Evolutionary conservation across 2,888 invertebrate species (phyloP).

Genomic region (Mythimna loreyi): DNA sequence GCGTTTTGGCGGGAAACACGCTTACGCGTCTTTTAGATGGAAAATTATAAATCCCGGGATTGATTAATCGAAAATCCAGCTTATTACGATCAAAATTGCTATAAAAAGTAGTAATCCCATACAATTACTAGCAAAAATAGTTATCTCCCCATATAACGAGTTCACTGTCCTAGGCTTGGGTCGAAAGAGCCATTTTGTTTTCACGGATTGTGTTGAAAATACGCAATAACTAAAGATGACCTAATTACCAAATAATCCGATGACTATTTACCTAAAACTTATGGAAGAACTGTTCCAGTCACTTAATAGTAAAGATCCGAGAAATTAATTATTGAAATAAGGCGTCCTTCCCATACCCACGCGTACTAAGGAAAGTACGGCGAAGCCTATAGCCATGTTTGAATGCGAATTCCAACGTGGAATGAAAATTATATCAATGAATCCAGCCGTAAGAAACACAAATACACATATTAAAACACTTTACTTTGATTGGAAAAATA

Average conservation of each 20-base stretch:
- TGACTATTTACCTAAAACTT: conserved; percentile 84
- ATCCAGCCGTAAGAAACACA: conserved; percentile 76
- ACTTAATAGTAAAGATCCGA: conserved; percentile 87
- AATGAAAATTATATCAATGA: conserved; percentile 81
- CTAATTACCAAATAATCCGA: conserved; percentile 86
- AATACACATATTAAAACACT: conserved; percentile 80
- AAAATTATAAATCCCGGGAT: conserved; percentile 49
- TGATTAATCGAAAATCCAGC: conserved; percentile 53
- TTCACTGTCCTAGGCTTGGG: conserved; percentile 90
- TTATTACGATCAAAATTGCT: conserved; percentile 57
- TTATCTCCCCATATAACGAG: conserved; percentile 88
- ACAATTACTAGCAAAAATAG: conserved; percentile 75
- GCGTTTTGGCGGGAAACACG: conserved; percentile 90
- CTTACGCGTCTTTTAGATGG: conserved; percentile 66
- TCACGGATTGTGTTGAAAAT: conserved; percentile 89
- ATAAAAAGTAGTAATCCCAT: conserved; percentile 62
- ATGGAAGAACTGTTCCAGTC: conserved; percentile 88
- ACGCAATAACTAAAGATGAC: conserved; percentile 88
- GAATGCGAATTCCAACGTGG: conserved; percentile 90
- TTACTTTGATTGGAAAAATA: conserved; percentile 81
- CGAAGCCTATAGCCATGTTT: conserved; percentile 90
- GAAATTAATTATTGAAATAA: conserved; percentile 90
- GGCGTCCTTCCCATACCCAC: conserved; percentile 89
- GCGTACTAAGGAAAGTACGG: conserved; percentile 89
- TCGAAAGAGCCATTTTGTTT: conserved; percentile 91